Conservation (phyloP, 2,888 invertebrate species). For the Luperina testacea region DNA sequence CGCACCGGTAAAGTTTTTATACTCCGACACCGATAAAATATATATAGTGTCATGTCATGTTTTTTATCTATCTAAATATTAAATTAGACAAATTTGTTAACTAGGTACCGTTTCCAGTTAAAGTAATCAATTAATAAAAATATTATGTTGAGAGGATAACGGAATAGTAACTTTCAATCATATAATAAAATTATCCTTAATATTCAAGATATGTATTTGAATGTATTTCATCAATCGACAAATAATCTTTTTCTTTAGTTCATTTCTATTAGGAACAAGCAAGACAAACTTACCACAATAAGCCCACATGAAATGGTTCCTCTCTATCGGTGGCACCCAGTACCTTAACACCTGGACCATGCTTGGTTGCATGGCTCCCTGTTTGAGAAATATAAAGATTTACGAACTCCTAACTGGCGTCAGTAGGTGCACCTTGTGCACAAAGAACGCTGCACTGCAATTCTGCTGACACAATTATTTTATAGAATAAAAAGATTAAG, state of each 20-base stretch:
- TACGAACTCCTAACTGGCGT: not conserved
- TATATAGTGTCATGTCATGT: not conserved
- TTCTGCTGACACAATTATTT: not conserved
- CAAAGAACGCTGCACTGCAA: not conserved
- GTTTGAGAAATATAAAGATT: slow-evolving; percentile 8
- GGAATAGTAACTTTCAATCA: slow-evolving; percentile 8
- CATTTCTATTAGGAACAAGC: not conserved
- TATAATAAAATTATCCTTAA: not conserved
- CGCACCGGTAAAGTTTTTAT: slow-evolving; percentile 46
- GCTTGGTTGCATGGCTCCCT: slow-evolving; percentile 88
- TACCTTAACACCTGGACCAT: slow-evolving; percentile 86
- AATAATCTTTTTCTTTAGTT: not conserved
- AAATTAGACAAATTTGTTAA: slow-evolving; percentile 3
- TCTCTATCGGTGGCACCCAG: slow-evolving; percentile 87
- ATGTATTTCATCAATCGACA: no score
- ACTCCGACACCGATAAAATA: slow-evolving; percentile 15
- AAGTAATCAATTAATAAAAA: not conserved
- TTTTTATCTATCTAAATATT: slow-evolving; percentile 20
- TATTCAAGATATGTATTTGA: no score
- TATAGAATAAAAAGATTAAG: not conserved
- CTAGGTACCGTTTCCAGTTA: slow-evolving; percentile 24
- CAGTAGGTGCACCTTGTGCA: not conserved
- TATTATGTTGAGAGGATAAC: slow-evolving; percentile 18
- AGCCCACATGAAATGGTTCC: slow-evolving; percentile 88
- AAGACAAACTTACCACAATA: slow-evolving; percentile 81